Evolutionary conservation across 2,113 vertebrate species (phyloP).

Genomic region (Anoura caudifer): DNA sequence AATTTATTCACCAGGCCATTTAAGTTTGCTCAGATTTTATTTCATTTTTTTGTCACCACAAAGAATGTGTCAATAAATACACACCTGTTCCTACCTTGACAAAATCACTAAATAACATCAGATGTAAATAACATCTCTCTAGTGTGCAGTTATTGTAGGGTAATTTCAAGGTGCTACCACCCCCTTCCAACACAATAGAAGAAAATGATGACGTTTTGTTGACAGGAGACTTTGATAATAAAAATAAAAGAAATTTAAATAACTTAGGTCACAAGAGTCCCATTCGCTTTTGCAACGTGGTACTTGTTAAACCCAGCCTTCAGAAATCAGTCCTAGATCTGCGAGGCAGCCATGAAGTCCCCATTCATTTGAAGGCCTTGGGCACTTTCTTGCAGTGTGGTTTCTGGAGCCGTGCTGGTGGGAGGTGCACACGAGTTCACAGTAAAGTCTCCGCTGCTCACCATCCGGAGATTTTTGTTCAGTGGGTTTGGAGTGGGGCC

Average conservation of each 20-base stretch:
- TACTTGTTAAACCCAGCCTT: not conserved
- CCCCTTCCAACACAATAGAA: not conserved
- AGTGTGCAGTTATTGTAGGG: not conserved
- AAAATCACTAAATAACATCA: not conserved
- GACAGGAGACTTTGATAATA: not conserved
- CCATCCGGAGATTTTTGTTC: not conserved
- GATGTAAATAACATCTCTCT: conserved; percentile 10
- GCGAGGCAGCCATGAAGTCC: not conserved
- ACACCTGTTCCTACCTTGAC: not conserved
- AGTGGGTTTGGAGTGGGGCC: not conserved
- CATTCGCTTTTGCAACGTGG: not conserved
- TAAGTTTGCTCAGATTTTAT: not conserved
- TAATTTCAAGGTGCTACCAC: not conserved
- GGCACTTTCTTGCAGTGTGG: not conserved
- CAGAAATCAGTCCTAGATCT: not conserved
- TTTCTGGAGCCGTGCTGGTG: not conserved
- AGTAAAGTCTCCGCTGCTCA: not conserved
- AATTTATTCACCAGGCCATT: not conserved
- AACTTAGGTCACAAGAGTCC: not conserved
- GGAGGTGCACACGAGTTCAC: not conserved
- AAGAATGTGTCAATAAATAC: not conserved
- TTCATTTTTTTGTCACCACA: not conserved
- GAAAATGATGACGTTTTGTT: not conserved
- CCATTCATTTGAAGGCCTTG: not conserved
- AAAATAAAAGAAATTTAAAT: conserved; percentile 15